Evolutionary conservation across 2,113 vertebrate species (phyloP).

Genomic region (Chloropsis hardwickii): DNA sequence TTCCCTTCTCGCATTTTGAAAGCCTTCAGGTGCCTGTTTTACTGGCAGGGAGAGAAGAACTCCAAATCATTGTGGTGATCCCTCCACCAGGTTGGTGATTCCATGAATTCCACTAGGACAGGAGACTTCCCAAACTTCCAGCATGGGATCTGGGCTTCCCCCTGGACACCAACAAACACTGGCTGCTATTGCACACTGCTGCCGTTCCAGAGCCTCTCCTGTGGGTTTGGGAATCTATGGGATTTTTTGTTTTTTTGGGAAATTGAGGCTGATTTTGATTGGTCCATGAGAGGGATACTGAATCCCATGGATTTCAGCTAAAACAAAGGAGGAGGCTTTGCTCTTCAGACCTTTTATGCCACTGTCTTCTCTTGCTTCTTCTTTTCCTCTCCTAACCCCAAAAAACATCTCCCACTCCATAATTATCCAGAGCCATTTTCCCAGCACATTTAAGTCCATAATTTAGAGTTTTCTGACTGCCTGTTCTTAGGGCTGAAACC

Average conservation of each 20-base stretch:
- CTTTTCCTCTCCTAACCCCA: not conserved
- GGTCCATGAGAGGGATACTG: not conserved
- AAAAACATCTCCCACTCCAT: not conserved
- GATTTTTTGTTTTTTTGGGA: not conserved
- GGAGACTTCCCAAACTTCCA: not conserved
- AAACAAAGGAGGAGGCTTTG: not conserved
- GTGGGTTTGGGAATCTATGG: not conserved
- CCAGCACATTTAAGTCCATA: not conserved
- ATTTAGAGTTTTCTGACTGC: not conserved
- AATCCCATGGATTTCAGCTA: not conserved
- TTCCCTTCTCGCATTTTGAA: not conserved
- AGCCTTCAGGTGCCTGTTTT: not conserved
- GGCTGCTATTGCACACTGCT: not conserved
- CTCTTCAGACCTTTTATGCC: not conserved
- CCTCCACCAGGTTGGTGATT: not conserved
- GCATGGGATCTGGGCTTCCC: not conserved
- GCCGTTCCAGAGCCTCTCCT: not conserved
- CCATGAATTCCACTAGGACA: not conserved
- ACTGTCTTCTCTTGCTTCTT: not conserved
- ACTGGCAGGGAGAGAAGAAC: not conserved
- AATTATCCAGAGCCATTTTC: not conserved
- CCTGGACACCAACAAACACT: not conserved
- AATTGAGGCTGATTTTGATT: not conserved
- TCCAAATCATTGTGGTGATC: rapidly evolving
- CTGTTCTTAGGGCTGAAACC: not conserved